Conservation (phyloP, 2,888 invertebrate species). For the Parnassius mnemosyne region DNA sequence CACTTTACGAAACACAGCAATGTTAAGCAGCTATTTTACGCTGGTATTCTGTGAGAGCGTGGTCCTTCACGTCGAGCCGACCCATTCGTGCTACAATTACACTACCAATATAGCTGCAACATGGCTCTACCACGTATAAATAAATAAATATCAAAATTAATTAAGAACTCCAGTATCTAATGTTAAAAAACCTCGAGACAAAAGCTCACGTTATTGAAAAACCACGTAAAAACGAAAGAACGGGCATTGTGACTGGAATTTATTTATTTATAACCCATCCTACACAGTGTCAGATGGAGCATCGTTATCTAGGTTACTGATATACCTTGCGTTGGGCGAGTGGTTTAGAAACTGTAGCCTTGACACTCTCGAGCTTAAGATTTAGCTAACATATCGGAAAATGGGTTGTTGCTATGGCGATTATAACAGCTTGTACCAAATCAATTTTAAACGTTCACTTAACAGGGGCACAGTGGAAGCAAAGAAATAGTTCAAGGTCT, state of each 20-base stretch:
- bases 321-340: conserved; percentile 12
- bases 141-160: too few species aligned
- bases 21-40: too few species aligned
- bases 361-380: conserved; percentile 19
- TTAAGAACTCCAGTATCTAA: too few species aligned
- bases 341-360: conserved; percentile 19
- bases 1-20: too few species aligned
- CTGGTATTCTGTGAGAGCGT: too few species aligned
- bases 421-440: background rate
- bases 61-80: too few species aligned
- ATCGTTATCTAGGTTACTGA: conserved; percentile 24
- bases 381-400: conserved; percentile 8
- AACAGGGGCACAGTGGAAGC: too few species aligned
- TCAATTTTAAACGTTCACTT: background rate
- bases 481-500: too few species aligned
- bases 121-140: too few species aligned
- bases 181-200: background rate
- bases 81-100: too few species aligned
- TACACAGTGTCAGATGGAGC: conserved; percentile 19
- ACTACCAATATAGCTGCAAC: too few species aligned
- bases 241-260: conserved; percentile 37
- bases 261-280: conserved; percentile 60
- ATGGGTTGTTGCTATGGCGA: conserved; percentile 4
- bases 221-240: conserved; percentile 9
- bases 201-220: conserved; percentile 4